These are phyloP conservation scores for Oncorhynchus tshawytscha DNA, from an alignment of 2,113 vertebrate genomes.

Conservation along the genomic window DNA sequence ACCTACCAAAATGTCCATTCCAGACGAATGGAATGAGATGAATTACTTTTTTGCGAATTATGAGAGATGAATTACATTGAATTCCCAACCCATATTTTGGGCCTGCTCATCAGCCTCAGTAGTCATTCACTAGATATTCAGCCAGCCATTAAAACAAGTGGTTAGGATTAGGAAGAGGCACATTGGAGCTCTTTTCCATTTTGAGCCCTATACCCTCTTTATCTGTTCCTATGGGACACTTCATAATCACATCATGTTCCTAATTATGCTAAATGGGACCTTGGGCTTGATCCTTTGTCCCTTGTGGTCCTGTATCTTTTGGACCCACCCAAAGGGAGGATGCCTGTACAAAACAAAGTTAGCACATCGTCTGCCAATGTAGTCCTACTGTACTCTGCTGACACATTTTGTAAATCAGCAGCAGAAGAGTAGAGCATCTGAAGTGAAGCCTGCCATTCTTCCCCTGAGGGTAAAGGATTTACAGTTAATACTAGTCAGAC, in stretches of 20 bases:
- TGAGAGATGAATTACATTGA: too few relatives aligned
- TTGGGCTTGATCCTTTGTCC: neutral
- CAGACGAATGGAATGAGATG: too few relatives aligned
- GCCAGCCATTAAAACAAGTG: too few relatives aligned
- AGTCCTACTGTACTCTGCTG: neutral
- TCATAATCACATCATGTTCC: conserved; percentile 15
- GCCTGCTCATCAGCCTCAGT: too few relatives aligned
- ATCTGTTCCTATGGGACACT: neutral
- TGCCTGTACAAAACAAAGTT: neutral
- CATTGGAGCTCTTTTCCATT: neutral
- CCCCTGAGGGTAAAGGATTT: too few relatives aligned
- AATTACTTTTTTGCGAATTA: too few relatives aligned
- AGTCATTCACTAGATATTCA: too few relatives aligned
- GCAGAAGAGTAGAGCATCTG: neutral
- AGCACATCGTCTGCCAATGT: neutral
- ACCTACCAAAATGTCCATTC: too few relatives aligned
- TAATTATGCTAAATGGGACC: conserved; percentile 15
- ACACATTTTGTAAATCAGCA: neutral
- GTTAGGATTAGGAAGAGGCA: too few relatives aligned
- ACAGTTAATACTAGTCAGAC: too few relatives aligned
- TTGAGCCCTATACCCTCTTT: neutral
- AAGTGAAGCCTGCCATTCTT: too few relatives aligned
- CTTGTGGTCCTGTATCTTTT: neutral
- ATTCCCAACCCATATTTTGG: too few relatives aligned
- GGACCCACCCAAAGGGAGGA: conserved; percentile 14